Evolutionary conservation across 2,888 invertebrate species (phyloP).

Genomic region (Oxytorus armatus): DNA sequence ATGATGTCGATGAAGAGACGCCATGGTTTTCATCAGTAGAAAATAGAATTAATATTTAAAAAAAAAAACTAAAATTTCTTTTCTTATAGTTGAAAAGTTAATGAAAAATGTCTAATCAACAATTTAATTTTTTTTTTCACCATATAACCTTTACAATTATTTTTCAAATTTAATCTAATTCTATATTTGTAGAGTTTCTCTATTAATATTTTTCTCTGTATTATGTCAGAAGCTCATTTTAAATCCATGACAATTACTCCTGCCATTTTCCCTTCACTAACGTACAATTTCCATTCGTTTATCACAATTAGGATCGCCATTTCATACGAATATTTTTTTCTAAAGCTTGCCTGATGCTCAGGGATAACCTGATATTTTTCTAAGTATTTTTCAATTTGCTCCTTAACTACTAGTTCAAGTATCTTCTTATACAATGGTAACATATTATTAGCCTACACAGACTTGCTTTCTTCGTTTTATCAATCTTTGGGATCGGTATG

Average conservation of each 20-base stretch:
- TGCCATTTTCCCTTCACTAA: slow-evolving; percentile 36
- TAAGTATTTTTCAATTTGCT: slow-evolving; percentile 6
- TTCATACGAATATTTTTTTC: slow-evolving; percentile 53
- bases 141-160: no score
- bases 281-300: slow-evolving; percentile 42
- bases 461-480: no score
- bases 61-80: no score
- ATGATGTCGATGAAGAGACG: no score
- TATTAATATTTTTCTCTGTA: slow-evolving; percentile 16
- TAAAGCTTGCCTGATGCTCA: slow-evolving; percentile 47
- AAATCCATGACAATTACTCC: slow-evolving; percentile 53
- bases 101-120: no score
- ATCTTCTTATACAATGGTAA: slow-evolving; percentile 31
- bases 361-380: slow-evolving; percentile 19
- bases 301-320: slow-evolving; percentile 40
- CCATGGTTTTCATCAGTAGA: no score
- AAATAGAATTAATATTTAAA: no score
- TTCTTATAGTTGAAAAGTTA: no score
- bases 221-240: neutral
- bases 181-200: slow-evolving; percentile 28
- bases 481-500: no score
- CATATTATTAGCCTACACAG: slow-evolving; percentile 1
- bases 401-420: slow-evolving; percentile 36
- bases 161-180: no score
- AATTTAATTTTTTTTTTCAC: no score